Conservation (phyloP, 2,888 invertebrate genomes). For the Fragum fragum region DNA sequence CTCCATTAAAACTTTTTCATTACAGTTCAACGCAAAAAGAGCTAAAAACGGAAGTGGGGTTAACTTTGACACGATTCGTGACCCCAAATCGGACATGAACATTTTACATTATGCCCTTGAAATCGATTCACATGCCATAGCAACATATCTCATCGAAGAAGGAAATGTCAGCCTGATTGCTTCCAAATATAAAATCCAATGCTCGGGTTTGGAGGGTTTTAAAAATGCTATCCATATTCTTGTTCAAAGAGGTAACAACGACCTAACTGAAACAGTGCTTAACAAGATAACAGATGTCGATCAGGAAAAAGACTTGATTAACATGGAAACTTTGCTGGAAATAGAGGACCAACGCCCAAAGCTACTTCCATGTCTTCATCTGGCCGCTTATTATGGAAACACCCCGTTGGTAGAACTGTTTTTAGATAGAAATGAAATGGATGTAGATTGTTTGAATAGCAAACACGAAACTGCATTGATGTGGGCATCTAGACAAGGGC, state of each 20-base stretch:
- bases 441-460: conserved; percentile 73
- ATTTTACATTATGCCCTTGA: conserved; percentile 52
- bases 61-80: not conserved
- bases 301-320: conserved; percentile 31
- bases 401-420: conserved; percentile 72
- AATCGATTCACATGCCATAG: conserved; percentile 37
- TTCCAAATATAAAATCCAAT: conserved; percentile 54
- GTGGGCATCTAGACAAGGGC: conserved; percentile 83
- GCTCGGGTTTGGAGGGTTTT: conserved; percentile 57
- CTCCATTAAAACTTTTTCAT: not conserved
- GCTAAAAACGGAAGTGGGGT: conserved; percentile 13
- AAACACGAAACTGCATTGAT: conserved; percentile 84
- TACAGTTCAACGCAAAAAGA: not conserved
- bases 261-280: conserved; percentile 64
- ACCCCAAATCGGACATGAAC: conserved; percentile 41
- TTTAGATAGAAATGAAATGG: conserved; percentile 67
- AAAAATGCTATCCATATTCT: conserved; percentile 78
- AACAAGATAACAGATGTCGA: conserved; percentile 28
- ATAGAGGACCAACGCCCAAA: conserved; percentile 82
- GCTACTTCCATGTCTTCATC: conserved; percentile 74
- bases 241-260: conserved; percentile 70
- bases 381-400: conserved; percentile 76
- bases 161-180: conserved; percentile 51
- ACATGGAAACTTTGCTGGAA: conserved; percentile 74
- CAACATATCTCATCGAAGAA: conserved; percentile 33